Evolutionary conservation across 1,140 invertebrate species (phyloP), one percentile per base, ranked within the genome.

Genomic region (Pseudoatta argentina): DNA sequence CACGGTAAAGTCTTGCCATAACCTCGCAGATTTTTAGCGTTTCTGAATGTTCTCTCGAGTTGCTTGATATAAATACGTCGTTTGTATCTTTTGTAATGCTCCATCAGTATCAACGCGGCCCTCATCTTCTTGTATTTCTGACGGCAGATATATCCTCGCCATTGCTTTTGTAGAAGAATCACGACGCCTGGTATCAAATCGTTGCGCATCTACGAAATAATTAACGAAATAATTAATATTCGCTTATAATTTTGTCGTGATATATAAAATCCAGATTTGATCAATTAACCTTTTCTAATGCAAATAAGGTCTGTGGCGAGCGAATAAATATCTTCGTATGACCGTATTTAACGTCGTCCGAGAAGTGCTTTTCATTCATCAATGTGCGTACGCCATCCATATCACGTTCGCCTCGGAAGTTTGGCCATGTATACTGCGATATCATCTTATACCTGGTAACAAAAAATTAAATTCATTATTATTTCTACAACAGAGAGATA

Each of bases 251-350:
- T 59, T 21, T n/a, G 12, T 83, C 6, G 18, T 21, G 55, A 67
- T 14, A 24, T 2, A 0, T 59, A 64, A 57, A 75, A 75, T 21
- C 34, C 3, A 61, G 39, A 34, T 53, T 12, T 61, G 12, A 27
- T 61, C 2, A 83, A 86, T 83, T 92, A 93, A 96, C 96, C 92
- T 97, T 97, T 95, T 99, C 99, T 89, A 99, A 94, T 1, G 97
- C 96, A 93, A 99, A 99, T 3, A 99, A 95, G 0, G 98, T 99
- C 88, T 97, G 97, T 0, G 99, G 99, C 21, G 97, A 97, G 73
- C 98, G 96, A 89, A 99, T 98, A 91, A 99, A 99, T 66, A 99
- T 96, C 95, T 99, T 99, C 2, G 98, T 99, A 88, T 98, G 97
- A 12, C 99, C 99, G 91, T 98, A 99, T 92, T 98, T 98, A 4